Percentiles rank a stretch among this genome's conserved stretches.
phyloP scores from a whole-genome alignment of 2,888 invertebrate genomes.

The Silvanus unidentatus region DNA sequence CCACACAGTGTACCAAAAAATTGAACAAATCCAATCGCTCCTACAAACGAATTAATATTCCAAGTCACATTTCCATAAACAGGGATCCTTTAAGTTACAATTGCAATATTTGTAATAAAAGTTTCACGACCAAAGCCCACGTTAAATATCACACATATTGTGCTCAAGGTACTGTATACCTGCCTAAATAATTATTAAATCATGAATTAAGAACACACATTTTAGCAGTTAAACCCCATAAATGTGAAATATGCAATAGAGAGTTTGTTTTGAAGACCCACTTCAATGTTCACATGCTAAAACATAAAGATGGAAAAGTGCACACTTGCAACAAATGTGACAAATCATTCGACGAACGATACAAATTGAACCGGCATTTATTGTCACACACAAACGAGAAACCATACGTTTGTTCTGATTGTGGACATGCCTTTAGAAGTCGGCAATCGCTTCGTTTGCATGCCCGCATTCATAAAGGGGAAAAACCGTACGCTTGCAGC shows the following conservation, averaged over 20 bases:
- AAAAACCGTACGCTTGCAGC: conserved; percentile 56
- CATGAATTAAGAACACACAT: conserved; percentile 42
- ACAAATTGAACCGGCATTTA: conserved; percentile 66
- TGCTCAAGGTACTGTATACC: conserved; percentile 48
- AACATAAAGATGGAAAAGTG: conserved; percentile 58
- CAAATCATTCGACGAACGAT: conserved; percentile 63
- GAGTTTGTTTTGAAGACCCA: conserved; percentile 67
- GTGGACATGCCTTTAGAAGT: conserved; percentile 58
- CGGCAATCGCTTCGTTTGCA: conserved; percentile 57
- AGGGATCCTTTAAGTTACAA: conserved; percentile 52
- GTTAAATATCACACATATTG: conserved; percentile 62
- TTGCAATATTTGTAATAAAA: conserved; percentile 64
- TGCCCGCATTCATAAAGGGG: conserved; percentile 55
- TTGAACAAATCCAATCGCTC: conserved; percentile 11
- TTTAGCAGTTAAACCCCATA: conserved; percentile 47
- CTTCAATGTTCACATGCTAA: conserved; percentile 64
- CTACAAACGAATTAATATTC: conserved; percentile 28
- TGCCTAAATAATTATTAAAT: background rate
- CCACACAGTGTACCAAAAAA: conserved; percentile 2
- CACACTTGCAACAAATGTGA: conserved; percentile 59
- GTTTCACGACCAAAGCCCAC: conserved; percentile 62
- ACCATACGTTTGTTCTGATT: conserved; percentile 54
- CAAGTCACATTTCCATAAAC: conserved; percentile 35
- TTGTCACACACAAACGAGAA: conserved; percentile 53
- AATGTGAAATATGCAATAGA: conserved; percentile 51